A percentile compares a stretch with the other conserved stretches of the same genome.
These are phyloP conservation scores for Eonycteris spelaea DNA, from an alignment of 2,113 vertebrate species.

Conservation along the genomic window DNA sequence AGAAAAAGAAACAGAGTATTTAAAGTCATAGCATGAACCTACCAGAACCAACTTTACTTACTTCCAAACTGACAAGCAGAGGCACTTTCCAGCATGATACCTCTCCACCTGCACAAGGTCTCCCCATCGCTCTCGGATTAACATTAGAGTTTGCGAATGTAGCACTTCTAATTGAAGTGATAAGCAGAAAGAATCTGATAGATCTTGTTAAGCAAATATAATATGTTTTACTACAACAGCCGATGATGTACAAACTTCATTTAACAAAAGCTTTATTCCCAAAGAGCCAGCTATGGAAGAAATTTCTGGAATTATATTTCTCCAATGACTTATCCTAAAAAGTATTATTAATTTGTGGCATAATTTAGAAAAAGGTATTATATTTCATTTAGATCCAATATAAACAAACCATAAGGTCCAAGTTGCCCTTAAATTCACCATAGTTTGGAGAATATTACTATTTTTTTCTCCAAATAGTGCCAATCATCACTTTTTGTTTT, in stretches of 20 bases:
- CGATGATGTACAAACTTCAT: conserved; percentile 36
- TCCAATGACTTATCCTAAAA: neutral
- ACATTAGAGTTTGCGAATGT: conserved; percentile 96
- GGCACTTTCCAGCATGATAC: conserved; percentile 95
- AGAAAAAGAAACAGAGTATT: conserved; percentile 26
- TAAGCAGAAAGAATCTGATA: conserved; percentile 96
- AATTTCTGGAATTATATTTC: conserved; percentile 30
- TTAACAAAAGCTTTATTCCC: conserved; percentile 13
- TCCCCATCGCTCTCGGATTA: conserved; percentile 98
- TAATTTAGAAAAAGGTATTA: conserved; percentile 44
- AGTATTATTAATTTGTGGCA: neutral
- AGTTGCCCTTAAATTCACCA: neutral
- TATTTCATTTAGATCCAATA: conserved; percentile 44
- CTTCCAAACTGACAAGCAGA: conserved; percentile 98
- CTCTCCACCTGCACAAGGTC: conserved; percentile 98
- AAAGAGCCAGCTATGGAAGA: conserved; percentile 21
- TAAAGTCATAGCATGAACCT: neutral
- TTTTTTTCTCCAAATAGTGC: neutral
- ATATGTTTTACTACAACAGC: neutral
- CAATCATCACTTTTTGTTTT: neutral
- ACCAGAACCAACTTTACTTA: conserved; percentile 83
- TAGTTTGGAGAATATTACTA: conserved; percentile 22
- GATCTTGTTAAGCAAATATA: conserved; percentile 84
- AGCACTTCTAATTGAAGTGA: conserved; percentile 98
- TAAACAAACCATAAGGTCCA: conserved; percentile 27